Conservation (phyloP, 2,113 vertebrate species). For the Bagarius yarrelli region DNA sequence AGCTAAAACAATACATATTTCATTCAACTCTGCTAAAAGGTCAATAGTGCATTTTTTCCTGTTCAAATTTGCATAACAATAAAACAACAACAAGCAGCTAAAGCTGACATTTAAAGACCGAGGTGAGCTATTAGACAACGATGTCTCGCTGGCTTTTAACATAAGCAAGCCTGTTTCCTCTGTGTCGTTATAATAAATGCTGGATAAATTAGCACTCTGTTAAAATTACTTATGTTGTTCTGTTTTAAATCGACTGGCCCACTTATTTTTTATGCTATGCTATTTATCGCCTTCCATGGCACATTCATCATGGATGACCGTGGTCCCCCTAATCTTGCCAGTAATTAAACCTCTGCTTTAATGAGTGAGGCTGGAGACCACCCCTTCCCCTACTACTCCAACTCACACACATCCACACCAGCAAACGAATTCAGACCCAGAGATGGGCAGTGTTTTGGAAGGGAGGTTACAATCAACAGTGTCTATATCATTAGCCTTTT, state of each 20-base stretch:
- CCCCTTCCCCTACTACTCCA: constrained; percentile 18
- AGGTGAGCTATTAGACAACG: background rate
- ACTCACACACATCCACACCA: constrained; percentile 27
- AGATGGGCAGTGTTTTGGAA: constrained; percentile 59
- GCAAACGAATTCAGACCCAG: constrained; percentile 13
- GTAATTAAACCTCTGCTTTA: constrained; percentile 50
- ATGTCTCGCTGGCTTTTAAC: background rate
- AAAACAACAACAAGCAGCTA: background rate
- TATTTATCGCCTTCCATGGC: constrained; percentile 49
- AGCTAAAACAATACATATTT: background rate
- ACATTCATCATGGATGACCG: constrained; percentile 63
- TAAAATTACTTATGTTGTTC: constrained; percentile 27
- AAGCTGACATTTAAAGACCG: background rate
- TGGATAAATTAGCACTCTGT: constrained; percentile 11
- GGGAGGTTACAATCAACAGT: constrained; percentile 71
- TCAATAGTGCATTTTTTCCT: background rate
- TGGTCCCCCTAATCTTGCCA: constrained; percentile 44
- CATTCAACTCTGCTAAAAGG: background rate
- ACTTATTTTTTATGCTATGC: constrained; percentile 36
- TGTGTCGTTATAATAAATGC: background rate
- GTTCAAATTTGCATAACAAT: background rate
- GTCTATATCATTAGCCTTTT: constrained; percentile 74
- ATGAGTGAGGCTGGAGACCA: constrained; percentile 36
- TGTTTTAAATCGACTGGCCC: constrained; percentile 33
- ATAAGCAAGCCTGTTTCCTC: background rate